Percentiles rank a stretch among this genome's conserved stretches.
Conservation (phyloP, 1,140 invertebrate species). For the Drosophila truncata region DNA sequence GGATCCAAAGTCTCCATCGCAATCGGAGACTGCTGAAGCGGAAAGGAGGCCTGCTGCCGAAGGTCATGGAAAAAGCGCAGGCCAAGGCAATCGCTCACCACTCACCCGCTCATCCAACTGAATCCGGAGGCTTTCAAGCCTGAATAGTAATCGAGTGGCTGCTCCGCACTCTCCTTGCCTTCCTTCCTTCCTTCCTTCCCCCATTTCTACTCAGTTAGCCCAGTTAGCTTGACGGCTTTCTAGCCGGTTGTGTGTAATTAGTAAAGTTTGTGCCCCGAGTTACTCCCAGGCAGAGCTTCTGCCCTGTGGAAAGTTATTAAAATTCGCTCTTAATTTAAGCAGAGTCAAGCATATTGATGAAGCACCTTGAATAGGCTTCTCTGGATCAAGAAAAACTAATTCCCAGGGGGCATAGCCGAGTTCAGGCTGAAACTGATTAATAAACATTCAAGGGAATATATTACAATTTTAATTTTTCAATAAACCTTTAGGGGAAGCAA, state of each 20-base stretch:
- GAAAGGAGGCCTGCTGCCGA: slow-evolving; percentile 34
- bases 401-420: background rate
- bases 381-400: slow-evolving; percentile 13
- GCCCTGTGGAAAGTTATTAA: slow-evolving; percentile 46
- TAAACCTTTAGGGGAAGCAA: background rate
- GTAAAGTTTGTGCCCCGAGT: slow-evolving; percentile 53
- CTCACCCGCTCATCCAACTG: slow-evolving; percentile 8
- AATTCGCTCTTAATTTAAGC: slow-evolving; percentile 40
- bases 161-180: background rate
- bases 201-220: slow-evolving; percentile 30
- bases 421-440: slow-evolving; percentile 7
- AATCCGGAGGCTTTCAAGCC: slow-evolving; percentile 20
- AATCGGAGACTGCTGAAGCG: slow-evolving; percentile 33
- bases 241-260: slow-evolving; percentile 52
- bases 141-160: slow-evolving; percentile 40
- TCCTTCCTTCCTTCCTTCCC: background rate
- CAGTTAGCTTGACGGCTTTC: slow-evolving; percentile 9
- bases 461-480: background rate
- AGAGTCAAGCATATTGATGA: slow-evolving; percentile 47
- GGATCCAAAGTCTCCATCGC: slow-evolving; percentile 20
- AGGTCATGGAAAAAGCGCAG: slow-evolving; percentile 42
- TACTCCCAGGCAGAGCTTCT: slow-evolving; percentile 20
- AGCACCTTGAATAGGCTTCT: slow-evolving; percentile 22
- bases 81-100: slow-evolving; percentile 43
- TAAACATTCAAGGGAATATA: slow-evolving; percentile 1